Evolutionary conservation across 2,113 vertebrate species (phyloP), one percentile per base, ranked within the genome.

Genomic region (Miniopterus natalensis): DNA sequence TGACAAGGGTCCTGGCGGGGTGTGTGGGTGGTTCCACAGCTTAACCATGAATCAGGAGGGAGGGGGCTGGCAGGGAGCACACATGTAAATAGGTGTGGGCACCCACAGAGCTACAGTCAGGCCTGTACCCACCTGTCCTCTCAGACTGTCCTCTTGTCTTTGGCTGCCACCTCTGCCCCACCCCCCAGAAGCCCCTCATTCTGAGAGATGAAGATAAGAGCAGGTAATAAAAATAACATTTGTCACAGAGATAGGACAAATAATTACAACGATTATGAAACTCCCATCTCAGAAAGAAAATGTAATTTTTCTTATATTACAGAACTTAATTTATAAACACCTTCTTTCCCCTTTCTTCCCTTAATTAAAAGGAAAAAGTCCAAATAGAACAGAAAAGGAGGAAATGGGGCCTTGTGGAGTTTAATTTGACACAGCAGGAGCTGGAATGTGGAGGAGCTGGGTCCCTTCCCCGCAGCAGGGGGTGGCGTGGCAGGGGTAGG

Each of bases 231-330:
- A 94, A 97, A 51, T 15, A 87, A 78, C 49, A 36, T 88, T 88
- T 18, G 0, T 2, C 10, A 80, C 86, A 47, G 95, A 96, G 85
- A 95, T 20, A 77, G 90, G 81, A 93, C 42, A 83, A 95, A 84
- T 77, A 91, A 96, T 92, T 7, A 14, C 83, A 94, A 73, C 88
- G 94, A 94, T 96, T 90, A 91, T 36, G 95, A 45, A 94, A 92
- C 86, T 77, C 93, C 90, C 23, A 23, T 92, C 94, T 96, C 9
- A 0, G 87, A 71, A 63, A 3, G 86, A 95, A 96, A 97, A 96
- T 51, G 84, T 49, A 84, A 92, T 93, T 96, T 92, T 97, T 51
- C 96, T 92, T 73, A 63, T 36, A 25, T 88, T 66, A 94, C 0
- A 29, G 53, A 92, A 83, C 68, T 53, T 90, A 92, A 97, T 96